A percentile compares a stretch with the other conserved stretches of the same genome.
Conservation (phyloP, 2,888 invertebrate species). For the Nysson spinosus region DNA sequence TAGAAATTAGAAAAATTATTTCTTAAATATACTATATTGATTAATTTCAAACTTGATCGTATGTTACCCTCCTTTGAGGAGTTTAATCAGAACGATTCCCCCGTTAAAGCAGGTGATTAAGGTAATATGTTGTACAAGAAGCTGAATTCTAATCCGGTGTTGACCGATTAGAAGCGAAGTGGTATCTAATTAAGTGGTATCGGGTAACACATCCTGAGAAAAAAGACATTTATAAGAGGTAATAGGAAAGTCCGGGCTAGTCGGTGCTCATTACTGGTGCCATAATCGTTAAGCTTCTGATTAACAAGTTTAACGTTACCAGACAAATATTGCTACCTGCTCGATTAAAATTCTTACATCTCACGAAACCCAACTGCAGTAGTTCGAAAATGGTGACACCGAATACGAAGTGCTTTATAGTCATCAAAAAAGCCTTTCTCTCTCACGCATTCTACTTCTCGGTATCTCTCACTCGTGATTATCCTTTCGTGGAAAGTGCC, state of each 20-base stretch:
- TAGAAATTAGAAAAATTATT: no score
- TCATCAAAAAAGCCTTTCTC: conserved; percentile 7
- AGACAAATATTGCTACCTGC: conserved; percentile 17
- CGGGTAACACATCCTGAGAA: background rate
- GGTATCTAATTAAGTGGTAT: background rate
- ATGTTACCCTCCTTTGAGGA: no score
- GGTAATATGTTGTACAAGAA: background rate
- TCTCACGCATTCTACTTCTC: conserved; percentile 1
- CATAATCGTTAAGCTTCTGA: conserved; percentile 31
- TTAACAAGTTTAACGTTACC: conserved; percentile 33
- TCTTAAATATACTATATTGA: no score
- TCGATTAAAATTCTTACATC: conserved; percentile 7
- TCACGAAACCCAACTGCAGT: conserved; percentile 15
- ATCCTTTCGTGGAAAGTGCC: conserved; percentile 41
- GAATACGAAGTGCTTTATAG: conserved; percentile 48
- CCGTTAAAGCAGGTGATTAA: conserved; percentile 2
- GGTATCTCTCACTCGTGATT: conserved; percentile 26
- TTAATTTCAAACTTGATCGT: no score
- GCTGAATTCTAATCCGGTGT: conserved; percentile 24
- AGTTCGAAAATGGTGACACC: conserved; percentile 14
- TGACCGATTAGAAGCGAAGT: conserved; percentile 18
- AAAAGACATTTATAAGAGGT: conserved; percentile 5
- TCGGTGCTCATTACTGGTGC: conserved; percentile 30
- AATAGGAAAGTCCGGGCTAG: conserved; percentile 10
- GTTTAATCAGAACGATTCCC: background rate